A percentile compares a stretch with the other conserved stretches of the same genome.
Evolutionary conservation across 2,797 vertebrate genomes (phyloP).

Genomic region (Epinephelus awoara): DNA sequence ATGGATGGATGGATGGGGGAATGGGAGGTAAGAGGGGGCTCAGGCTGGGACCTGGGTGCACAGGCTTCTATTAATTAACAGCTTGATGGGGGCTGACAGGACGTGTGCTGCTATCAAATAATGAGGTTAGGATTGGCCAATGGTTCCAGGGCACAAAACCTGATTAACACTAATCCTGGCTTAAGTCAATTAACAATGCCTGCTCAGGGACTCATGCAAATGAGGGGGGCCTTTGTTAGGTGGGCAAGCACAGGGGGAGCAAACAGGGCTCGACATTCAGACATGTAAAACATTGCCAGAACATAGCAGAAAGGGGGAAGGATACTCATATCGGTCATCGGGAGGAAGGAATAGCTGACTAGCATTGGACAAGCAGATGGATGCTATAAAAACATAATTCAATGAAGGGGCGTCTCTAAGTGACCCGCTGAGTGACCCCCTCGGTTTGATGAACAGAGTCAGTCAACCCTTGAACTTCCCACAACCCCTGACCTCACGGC

Average conservation of each 20-base stretch:
- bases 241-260: slow-evolving; percentile 46
- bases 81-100: slow-evolving; percentile 82
- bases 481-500: slow-evolving; percentile 49
- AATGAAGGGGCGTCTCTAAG: slow-evolving; percentile 24
- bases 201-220: slow-evolving; percentile 82
- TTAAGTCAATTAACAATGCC: slow-evolving; percentile 88
- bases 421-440: slow-evolving; percentile 62
- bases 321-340: slow-evolving; percentile 57
- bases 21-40: slow-evolving; percentile 38
- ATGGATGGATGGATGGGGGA: slow-evolving; percentile 16
- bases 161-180: slow-evolving; percentile 86
- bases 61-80: slow-evolving; percentile 83
- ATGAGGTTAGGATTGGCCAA: slow-evolving; percentile 86
- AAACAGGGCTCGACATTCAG: slow-evolving; percentile 58
- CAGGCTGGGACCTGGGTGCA: slow-evolving; percentile 55
- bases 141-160: slow-evolving; percentile 83
- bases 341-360: slow-evolving; percentile 26
- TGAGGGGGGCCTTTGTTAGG: slow-evolving; percentile 74
- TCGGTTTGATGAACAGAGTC: slow-evolving; percentile 69
- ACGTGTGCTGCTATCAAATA: slow-evolving; percentile 86
- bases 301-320: slow-evolving; percentile 37
- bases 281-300: slow-evolving; percentile 62
- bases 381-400: slow-evolving; percentile 56
- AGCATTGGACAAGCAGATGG: slow-evolving; percentile 45
- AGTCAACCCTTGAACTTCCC: slow-evolving; percentile 67